These are phyloP conservation scores for Lasioglossum albipes DNA, from an alignment of 1,140 invertebrate genomes.

Conservation along the genomic window DNA sequence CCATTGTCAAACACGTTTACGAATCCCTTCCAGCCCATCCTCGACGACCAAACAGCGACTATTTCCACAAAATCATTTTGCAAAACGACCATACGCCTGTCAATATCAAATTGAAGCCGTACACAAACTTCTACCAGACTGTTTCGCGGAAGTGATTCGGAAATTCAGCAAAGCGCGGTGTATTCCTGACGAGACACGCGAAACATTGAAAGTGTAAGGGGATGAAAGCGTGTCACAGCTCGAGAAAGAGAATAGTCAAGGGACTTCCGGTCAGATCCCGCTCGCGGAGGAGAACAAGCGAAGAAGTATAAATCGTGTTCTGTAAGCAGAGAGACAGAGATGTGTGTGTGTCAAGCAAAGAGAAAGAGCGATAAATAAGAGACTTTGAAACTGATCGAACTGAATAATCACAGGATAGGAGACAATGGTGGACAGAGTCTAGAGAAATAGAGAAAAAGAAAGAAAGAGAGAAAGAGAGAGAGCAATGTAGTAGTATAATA, in stretches of 20 bases:
- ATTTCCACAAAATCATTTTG: too few relatives aligned
- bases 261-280: constrained; percentile 10
- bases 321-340: constrained; percentile 49
- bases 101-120: too few relatives aligned
- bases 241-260: background rate
- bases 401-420: constrained; percentile 38
- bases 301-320: constrained; percentile 28
- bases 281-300: constrained; percentile 38
- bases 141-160: too few relatives aligned
- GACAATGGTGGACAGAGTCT: constrained; percentile 14
- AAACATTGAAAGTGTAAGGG: background rate
- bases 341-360: constrained; percentile 46
- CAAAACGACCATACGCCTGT: too few relatives aligned
- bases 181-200: too few relatives aligned
- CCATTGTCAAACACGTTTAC: too few relatives aligned
- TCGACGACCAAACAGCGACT: too few relatives aligned
- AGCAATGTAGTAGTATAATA: constrained; percentile 59
- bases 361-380: constrained; percentile 4
- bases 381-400: constrained; percentile 21
- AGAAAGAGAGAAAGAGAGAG: constrained; percentile 48
- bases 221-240: background rate
- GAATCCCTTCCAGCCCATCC: too few relatives aligned
- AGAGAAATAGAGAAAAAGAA: too few relatives aligned
- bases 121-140: too few relatives aligned
- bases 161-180: background rate